Evolutionary conservation across 2,888 invertebrate species (phyloP).

Genomic region (Trypoxylon attenuatum): DNA sequence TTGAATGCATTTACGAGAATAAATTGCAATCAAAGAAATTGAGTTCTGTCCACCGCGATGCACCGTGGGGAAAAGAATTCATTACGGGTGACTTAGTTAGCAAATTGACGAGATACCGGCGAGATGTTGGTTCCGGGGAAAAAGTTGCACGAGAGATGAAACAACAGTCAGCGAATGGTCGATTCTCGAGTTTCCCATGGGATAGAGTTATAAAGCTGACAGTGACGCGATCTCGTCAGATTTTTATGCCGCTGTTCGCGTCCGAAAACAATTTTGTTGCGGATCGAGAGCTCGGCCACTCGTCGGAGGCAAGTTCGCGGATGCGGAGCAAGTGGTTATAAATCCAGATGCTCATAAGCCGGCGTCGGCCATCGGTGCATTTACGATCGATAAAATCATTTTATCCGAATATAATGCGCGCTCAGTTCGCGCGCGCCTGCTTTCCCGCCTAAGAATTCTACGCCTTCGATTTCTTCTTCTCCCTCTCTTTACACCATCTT

Average conservation of each 20-base stretch:
- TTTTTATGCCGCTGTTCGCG: conserved; percentile 20
- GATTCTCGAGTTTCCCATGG: too few relatives aligned
- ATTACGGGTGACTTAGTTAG: too few relatives aligned
- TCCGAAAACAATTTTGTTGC: conserved; percentile 32
- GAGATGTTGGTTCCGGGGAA: background rate
- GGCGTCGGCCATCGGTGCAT: conserved; percentile 41
- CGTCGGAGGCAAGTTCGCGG: background rate
- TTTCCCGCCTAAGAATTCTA: background rate
- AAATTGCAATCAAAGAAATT: too few relatives aligned
- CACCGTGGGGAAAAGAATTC: too few relatives aligned
- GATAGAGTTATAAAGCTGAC: conserved; percentile 25
- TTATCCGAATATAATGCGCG: conserved; percentile 58
- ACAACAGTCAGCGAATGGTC: too few relatives aligned
- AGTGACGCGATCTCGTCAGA: conserved; percentile 7
- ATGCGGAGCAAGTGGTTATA: conserved; percentile 36
- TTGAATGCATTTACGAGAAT: too few relatives aligned
- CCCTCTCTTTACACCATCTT: conserved; percentile 1
- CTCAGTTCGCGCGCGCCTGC: conserved; percentile 50
- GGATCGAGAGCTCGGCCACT: background rate
- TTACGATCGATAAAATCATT: conserved; percentile 63
- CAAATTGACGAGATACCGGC: background rate
- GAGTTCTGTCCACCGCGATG: too few relatives aligned
- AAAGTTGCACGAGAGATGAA: too few relatives aligned
- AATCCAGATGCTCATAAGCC: conserved; percentile 52
- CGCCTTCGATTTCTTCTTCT: background rate